Percentiles rank a stretch among this genome's conserved stretches.
phyloP scores from a whole-genome alignment of 1,140 invertebrate species.

The Holotrichia oblita region DNA sequence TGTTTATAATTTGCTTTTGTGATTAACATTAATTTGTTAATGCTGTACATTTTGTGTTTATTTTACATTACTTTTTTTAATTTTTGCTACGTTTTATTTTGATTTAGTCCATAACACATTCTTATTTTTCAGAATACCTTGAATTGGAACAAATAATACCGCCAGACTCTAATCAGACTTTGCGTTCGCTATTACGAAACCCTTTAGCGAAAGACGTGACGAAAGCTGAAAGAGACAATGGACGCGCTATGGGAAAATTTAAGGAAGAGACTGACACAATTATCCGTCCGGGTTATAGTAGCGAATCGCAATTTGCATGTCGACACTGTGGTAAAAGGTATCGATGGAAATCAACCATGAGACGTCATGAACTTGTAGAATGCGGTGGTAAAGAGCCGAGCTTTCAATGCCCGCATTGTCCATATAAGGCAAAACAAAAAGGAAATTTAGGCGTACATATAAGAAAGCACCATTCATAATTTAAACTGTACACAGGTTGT shows the following conservation, averaged over 20 bases:
- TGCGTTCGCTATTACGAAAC: constrained; percentile 49
- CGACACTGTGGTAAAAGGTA: constrained; percentile 82
- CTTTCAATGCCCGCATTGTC: constrained; percentile 83
- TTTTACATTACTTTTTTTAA: neutral
- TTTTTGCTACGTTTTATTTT: constrained; percentile 2
- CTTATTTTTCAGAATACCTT: constrained; percentile 56
- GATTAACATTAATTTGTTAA: constrained; percentile 8
- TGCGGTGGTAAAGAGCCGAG: constrained; percentile 87
- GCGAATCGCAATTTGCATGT: constrained; percentile 78
- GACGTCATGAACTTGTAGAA: constrained; percentile 77
- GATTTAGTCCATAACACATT: constrained; percentile 8
- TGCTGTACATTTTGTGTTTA: constrained; percentile 36
- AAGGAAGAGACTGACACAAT: constrained; percentile 58
- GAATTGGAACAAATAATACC: constrained; percentile 58
- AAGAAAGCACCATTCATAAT: constrained; percentile 67
- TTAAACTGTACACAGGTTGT: neutral
- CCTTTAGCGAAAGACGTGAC: constrained; percentile 28
- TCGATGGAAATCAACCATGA: constrained; percentile 82
- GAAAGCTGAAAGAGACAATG: constrained; percentile 37
- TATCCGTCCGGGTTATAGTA: constrained; percentile 62
- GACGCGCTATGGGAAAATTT: constrained; percentile 46
- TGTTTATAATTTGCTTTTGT: constrained; percentile 15
- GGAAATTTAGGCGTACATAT: constrained; percentile 85
- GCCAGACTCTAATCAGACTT: constrained; percentile 47
- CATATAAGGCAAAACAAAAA: constrained; percentile 80